phyloP scores from a whole-genome alignment of 2,888 invertebrate species.

The Atethmia centrago region DNA sequence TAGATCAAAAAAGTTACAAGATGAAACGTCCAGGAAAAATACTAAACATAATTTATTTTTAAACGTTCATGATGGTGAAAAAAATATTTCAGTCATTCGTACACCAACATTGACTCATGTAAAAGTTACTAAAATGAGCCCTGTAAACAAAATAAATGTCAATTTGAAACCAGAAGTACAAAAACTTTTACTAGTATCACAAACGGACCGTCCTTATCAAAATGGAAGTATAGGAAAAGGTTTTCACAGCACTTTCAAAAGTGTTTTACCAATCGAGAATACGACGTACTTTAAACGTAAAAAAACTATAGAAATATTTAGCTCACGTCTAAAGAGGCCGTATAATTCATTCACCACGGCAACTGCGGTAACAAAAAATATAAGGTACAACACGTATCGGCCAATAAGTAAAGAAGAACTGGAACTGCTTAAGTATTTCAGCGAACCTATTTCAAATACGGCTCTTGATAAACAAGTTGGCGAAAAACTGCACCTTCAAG shows the following conservation, averaged over 20 bases:
- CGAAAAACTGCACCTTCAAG: neutral
- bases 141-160: conserved; percentile 17
- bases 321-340: conserved; percentile 34
- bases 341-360: neutral
- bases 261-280: conserved; percentile 1
- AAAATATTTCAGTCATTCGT: conserved; percentile 32
- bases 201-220: neutral
- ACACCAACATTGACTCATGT: conserved; percentile 9
- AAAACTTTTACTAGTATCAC: conserved; percentile 16
- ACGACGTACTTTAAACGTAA: conserved; percentile 1
- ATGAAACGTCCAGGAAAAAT: neutral
- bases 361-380: conserved; percentile 44
- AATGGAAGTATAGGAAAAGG: neutral
- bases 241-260: neutral
- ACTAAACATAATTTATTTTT: neutral
- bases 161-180: conserved; percentile 11
- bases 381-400: conserved; percentile 79
- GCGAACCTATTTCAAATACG: conserved; percentile 17
- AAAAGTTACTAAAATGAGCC: conserved; percentile 34
- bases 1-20: neutral
- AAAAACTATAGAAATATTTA: conserved; percentile 35
- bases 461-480: conserved; percentile 19
- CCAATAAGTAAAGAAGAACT: conserved; percentile 73
- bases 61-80: conserved; percentile 11
- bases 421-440: conserved; percentile 52